These are phyloP conservation scores for Lutjanus argentimaculatus DNA, from an alignment of 2,797 vertebrate species.

Conservation along the genomic window DNA sequence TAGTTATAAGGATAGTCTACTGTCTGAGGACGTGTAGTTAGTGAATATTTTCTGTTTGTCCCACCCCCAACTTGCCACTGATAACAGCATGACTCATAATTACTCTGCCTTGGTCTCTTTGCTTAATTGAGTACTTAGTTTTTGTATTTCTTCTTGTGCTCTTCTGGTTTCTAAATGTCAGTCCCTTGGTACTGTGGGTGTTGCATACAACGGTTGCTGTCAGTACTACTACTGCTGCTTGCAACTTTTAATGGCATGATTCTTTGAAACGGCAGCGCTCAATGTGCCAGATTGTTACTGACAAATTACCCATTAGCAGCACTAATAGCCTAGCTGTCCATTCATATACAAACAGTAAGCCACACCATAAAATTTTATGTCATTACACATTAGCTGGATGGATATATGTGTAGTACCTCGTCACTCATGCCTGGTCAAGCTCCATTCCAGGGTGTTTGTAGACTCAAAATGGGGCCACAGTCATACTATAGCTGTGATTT, in stretches of 20 bases:
- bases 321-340: constrained; percentile 45
- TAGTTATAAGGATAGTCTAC: too few relatives aligned
- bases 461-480: background rate
- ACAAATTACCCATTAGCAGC: constrained; percentile 52
- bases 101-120: background rate
- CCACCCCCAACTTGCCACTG: too few relatives aligned
- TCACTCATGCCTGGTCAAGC: constrained; percentile 17
- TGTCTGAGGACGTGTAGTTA: background rate
- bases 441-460: background rate
- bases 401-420: constrained; percentile 27
- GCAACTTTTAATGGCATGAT: constrained; percentile 18
- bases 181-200: background rate
- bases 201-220: background rate
- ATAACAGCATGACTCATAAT: background rate
- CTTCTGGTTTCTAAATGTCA: background rate
- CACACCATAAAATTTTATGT: constrained; percentile 55
- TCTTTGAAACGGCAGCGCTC: constrained; percentile 26
- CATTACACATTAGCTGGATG: constrained; percentile 48
- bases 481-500: background rate
- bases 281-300: constrained; percentile 31
- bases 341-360: constrained; percentile 50
- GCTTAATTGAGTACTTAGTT: background rate
- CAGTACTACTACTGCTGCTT: background rate
- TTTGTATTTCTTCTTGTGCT: background rate
- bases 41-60: background rate